Conservation (phyloP, 2,888 invertebrate species). For the Lasioglossum vierecki region DNA sequence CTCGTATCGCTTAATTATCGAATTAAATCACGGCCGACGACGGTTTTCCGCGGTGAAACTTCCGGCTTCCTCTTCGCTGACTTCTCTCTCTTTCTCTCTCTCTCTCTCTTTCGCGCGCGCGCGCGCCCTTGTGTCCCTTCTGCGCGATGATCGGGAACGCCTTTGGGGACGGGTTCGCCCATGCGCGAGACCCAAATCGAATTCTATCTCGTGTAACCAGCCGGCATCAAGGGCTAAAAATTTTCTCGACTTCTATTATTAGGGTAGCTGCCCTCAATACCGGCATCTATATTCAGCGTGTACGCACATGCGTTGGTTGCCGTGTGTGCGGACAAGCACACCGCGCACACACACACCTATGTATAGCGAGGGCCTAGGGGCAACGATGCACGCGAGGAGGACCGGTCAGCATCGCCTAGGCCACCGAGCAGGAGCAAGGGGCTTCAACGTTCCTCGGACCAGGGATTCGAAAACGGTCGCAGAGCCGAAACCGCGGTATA, state of each 20-base stretch:
- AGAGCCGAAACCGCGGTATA: conserved; percentile 39
- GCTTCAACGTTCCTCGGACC: conserved; percentile 41
- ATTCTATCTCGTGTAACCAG: conserved; percentile 71
- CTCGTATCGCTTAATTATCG: conserved; percentile 18
- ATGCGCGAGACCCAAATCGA: conserved; percentile 71
- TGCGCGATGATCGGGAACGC: not conserved
- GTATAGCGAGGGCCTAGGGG: conserved; percentile 61
- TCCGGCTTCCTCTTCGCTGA: conserved; percentile 2
- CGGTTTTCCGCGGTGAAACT: not conserved
- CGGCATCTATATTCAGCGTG: conserved; percentile 80
- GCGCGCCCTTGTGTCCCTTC: not conserved
- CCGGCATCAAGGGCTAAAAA: conserved; percentile 83
- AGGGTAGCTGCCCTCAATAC: conserved; percentile 83
- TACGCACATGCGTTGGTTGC: conserved; percentile 67
- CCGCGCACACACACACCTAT: conserved; percentile 43
- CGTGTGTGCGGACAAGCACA: conserved; percentile 37
- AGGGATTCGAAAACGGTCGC: conserved; percentile 24
- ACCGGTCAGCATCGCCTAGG: conserved; percentile 54
- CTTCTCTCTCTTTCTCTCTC: not conserved
- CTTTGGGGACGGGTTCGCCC: not conserved
- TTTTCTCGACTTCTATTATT: conserved; percentile 83
- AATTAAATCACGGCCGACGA: conserved; percentile 6
- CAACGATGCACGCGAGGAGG: conserved; percentile 47
- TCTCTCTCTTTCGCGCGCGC: not conserved
- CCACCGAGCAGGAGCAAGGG: conserved; percentile 29